A percentile compares a stretch with the other conserved stretches of the same genome.
These are phyloP conservation scores for Thereva nobilitata DNA, from an alignment of 2,888 invertebrate genomes.

Conservation along the genomic window DNA sequence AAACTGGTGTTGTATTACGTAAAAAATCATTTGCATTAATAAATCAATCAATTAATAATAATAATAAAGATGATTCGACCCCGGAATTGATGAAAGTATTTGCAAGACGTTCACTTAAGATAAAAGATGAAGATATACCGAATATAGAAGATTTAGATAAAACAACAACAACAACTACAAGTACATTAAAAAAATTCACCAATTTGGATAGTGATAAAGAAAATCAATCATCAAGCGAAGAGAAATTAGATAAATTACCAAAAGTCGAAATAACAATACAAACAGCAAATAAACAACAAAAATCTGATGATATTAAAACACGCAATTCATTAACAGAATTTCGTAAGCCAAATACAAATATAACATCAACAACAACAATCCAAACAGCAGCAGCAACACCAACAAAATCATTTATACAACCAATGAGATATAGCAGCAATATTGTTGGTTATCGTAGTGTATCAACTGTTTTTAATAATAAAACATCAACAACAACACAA, in stretches of 20 bases:
- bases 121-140: constrained; percentile 73
- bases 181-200: constrained; percentile 59
- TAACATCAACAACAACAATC: constrained; percentile 9
- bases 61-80: constrained; percentile 62
- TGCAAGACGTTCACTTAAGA: constrained; percentile 76
- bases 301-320: constrained; percentile 44
- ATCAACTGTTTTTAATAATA: constrained; percentile 16
- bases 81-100: constrained; percentile 83
- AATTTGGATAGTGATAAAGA: constrained; percentile 76
- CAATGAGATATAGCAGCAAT: constrained; percentile 24
- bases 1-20: constrained; percentile 51
- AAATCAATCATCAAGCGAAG: constrained; percentile 64
- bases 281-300: constrained; percentile 36
- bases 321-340: constrained; percentile 54
- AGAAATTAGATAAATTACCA: constrained; percentile 57
- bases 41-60: constrained; percentile 39
- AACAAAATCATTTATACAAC: constrained; percentile 41
- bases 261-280: constrained; percentile 49
- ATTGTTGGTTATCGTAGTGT: constrained; percentile 27
- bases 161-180: constrained; percentile 32
- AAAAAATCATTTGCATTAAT: constrained; percentile 54
- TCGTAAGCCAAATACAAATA: constrained; percentile 44
- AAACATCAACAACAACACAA: constrained; percentile 1
- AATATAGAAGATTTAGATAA: constrained; percentile 59
- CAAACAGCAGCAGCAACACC: constrained; percentile 41